phyloP scores from a whole-genome alignment of 2,888 invertebrate genomes.

The Hypsopygia costalis region DNA sequence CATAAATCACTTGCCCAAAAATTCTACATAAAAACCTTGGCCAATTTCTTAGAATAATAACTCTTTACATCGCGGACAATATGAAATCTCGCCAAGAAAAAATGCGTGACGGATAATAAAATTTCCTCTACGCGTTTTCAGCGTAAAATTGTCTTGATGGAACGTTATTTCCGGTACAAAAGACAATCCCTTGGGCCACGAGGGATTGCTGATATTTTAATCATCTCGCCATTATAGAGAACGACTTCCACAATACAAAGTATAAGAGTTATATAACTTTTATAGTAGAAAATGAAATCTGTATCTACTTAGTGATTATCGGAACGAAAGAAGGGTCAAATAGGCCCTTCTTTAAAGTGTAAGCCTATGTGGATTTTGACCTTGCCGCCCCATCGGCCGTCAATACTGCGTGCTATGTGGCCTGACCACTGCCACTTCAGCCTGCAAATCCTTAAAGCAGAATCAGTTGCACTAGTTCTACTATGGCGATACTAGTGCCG shows the following conservation, averaged over 20 bases:
- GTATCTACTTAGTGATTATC: too few relatives aligned
- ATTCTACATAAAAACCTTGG: constrained; percentile 9
- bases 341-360: too few relatives aligned
- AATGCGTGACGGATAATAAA: constrained; percentile 28
- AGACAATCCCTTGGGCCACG: constrained; percentile 30
- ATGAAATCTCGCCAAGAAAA: constrained; percentile 27
- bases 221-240: constrained; percentile 40
- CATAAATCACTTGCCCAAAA: neutral
- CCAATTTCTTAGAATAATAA: constrained; percentile 33
- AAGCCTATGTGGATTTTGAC: too few relatives aligned
- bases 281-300: too few relatives aligned
- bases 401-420: too few relatives aligned
- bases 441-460: too few relatives aligned
- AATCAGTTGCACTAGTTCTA: too few relatives aligned
- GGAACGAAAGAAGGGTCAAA: too few relatives aligned
- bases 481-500: too few relatives aligned
- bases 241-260: constrained; percentile 28
- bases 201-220: constrained; percentile 47
- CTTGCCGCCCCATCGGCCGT: too few relatives aligned
- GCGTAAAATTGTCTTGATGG: constrained; percentile 41
- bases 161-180: constrained; percentile 37
- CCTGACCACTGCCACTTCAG: too few relatives aligned
- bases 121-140: constrained; percentile 35
- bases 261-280: constrained; percentile 35
- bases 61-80: constrained; percentile 37